Conservation (phyloP, 2,797 vertebrate genomes). For the Anableps anableps region DNA sequence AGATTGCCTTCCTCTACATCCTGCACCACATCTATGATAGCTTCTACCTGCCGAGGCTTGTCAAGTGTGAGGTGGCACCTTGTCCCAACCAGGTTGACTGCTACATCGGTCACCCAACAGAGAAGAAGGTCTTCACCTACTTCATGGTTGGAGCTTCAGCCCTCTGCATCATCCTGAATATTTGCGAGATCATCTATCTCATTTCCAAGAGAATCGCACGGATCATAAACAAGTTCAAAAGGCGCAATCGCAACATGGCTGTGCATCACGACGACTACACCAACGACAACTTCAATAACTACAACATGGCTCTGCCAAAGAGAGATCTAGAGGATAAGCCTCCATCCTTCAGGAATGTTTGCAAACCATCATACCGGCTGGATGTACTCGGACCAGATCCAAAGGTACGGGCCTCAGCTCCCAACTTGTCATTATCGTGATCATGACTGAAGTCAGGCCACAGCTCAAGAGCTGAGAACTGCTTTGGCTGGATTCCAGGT, state of each 20-base stretch:
- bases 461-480: conserved; percentile 8
- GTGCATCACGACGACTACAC: conserved; percentile 15
- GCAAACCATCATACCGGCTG: conserved; percentile 22
- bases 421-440: conserved; percentile 71
- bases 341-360: conserved; percentile 65
- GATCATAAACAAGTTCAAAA: conserved; percentile 57
- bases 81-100: conserved; percentile 97
- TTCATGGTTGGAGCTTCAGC: conserved; percentile 98
- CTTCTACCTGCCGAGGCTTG: conserved; percentile 90
- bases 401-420: conserved; percentile 82
- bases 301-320: conserved; percentile 12
- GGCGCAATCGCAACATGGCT: not conserved
- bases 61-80: conserved; percentile 87
- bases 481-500: conserved; percentile 11
- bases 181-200: conserved; percentile 96
- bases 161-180: conserved; percentile 92
- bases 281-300: conserved; percentile 77
- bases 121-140: conserved; percentile 97
- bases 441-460: conserved; percentile 1
- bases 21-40: conserved; percentile 93
- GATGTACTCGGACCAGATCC: conserved; percentile 43
- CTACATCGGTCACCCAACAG: conserved; percentile 94
- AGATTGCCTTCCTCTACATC: conserved; percentile 92
- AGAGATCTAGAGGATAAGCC: conserved; percentile 54
- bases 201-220: conserved; percentile 83